Base-by-base conservation (phyloP, 64 coral and sea anemone species). In the Dendronephthya gigantea region DNA sequence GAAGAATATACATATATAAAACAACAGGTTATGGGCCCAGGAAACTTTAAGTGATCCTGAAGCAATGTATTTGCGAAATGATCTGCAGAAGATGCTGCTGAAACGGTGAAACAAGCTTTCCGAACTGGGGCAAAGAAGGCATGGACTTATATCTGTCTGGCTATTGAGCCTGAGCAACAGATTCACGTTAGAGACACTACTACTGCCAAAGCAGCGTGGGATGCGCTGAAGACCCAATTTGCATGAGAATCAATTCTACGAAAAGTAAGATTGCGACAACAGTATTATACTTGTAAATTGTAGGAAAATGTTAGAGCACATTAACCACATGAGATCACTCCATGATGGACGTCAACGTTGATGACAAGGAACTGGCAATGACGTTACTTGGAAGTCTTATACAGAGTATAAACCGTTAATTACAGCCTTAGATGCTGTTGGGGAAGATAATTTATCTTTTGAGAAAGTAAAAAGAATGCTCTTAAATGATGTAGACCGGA, bases 201-300 rank as follows among this genome's bases (percentile, higher is more conserved):
- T 14, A 49, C 82, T 25, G 28, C 75, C 6, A 82, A 82, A 13
- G 22, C 27, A 82, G 75, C 82, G 10, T 83, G 82, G 40, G 82
- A 48, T 39, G 81, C 81, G 48, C 35, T 82, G 32, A 82, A 82
- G 35, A 82, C 23, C 22, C 75, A 82, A 40, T 83, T 83, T 33
- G 28, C 82, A 83, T 4, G 41, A 6, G 4, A 45, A 11, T 83
- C 82, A 23, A n/a, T 83, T 35, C 23, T 83, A 49, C 82, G 48
- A 83, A 83, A 47, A n/a, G 82, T 83, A n/a, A 83, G 82, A 83
- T 83, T 83, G 82, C 9, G 82, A 83, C 82, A 83, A 23, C 82
- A 83, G 36, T 83, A 49, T 22, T 83, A 83, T 83, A 22, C 82
- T 11, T 35, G 35, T 36, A 28, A 35, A 36, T 22, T 40, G 0